Evolutionary conservation across 2,888 invertebrate species (phyloP), one percentile per base, ranked within the genome.

Genomic region (Lepeophtheirus nordmannii): DNA sequence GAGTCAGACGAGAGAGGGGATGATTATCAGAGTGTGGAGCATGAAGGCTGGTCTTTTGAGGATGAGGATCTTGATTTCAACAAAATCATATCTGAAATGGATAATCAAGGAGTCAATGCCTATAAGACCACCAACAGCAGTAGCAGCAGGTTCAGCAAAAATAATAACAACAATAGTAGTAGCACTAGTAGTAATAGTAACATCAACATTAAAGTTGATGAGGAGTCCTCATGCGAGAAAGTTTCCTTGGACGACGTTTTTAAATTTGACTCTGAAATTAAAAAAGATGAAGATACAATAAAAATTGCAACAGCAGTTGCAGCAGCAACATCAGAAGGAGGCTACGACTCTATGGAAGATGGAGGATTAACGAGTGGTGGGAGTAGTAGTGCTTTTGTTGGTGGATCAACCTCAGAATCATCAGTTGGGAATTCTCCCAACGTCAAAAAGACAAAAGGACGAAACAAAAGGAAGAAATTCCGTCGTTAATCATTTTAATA

Each of bases 31-130:
- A 30, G 30, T 5, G 30, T 30, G 30, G 30, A 30, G 30, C 30
- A 30, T 23, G 63, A 63, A 56, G 63, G 63, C 53, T 63, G 63
- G 63, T 56, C 56, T 23, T 63, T 63, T 53, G 63, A 63, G 22
- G 63, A 41, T 9, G 63, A 63, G 41, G 63, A 63, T 37, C 53
- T 63, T 20, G 63, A 63, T 30, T 40, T 63, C 22, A 46, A 63
- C 56, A 63, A 63, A 22, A 22, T 63, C n/a, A 46, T 63, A 10
- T 12, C 56, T 53, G 63, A 63, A 53, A 53, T 38, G 12, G 53
- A 8, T 3, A 7, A 30, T 30, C n/a, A 46, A 46, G 53, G 8
- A 17, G n/a, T n/a, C 17, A n/a, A 14, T 46, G 5, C 53, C 53
- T 46, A 14, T 46, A 14, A 46, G 8, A 46, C 8, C 53, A 14